Conservation (phyloP, 1,140 invertebrate genomes). For the Zaprionus lachaisei region DNA sequence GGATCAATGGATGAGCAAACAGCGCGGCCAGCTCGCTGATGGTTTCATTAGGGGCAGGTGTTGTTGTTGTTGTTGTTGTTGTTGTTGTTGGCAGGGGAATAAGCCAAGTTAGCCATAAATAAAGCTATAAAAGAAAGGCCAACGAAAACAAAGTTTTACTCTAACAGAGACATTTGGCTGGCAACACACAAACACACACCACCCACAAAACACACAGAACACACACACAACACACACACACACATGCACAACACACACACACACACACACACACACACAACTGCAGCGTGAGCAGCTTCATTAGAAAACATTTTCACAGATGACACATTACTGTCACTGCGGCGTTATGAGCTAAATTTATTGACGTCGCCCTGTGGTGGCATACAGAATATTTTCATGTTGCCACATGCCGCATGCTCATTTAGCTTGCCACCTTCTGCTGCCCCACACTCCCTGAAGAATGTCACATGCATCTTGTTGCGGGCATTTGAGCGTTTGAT, state of each 20-base stretch:
- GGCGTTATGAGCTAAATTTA: constrained; percentile 79
- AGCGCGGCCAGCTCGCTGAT: constrained; percentile 42
- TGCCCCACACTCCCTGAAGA: not conserved
- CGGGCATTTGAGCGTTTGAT: constrained; percentile 59
- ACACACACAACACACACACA: constrained; percentile 34
- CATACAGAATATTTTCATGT: constrained; percentile 67
- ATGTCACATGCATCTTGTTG: constrained; percentile 66
- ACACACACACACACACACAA: constrained; percentile 33
- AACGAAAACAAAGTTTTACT: constrained; percentile 15
- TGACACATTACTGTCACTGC: constrained; percentile 79
- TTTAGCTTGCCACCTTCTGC: not conserved
- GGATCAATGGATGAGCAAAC: constrained; percentile 55
- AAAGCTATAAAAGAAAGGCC: not conserved
- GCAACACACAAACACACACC: constrained; percentile 15
- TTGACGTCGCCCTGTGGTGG: constrained; percentile 51
- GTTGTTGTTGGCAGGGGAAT: not conserved
- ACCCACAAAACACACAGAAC: constrained; percentile 25
- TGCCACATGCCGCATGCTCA: constrained; percentile 67
- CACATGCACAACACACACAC: no score
- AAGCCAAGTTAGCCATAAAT: constrained; percentile 1
- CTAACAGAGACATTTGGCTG: constrained; percentile 36
- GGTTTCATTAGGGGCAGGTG: constrained; percentile 65
- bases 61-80: not conserved
- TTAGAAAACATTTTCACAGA: constrained; percentile 74
- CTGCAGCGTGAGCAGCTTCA: constrained; percentile 39